Percentiles rank a stretch among this genome's conserved stretches.
These are phyloP conservation scores for Mesochorus sp. DNA, from an alignment of 2,888 invertebrate species.

Conservation along the genomic window DNA sequence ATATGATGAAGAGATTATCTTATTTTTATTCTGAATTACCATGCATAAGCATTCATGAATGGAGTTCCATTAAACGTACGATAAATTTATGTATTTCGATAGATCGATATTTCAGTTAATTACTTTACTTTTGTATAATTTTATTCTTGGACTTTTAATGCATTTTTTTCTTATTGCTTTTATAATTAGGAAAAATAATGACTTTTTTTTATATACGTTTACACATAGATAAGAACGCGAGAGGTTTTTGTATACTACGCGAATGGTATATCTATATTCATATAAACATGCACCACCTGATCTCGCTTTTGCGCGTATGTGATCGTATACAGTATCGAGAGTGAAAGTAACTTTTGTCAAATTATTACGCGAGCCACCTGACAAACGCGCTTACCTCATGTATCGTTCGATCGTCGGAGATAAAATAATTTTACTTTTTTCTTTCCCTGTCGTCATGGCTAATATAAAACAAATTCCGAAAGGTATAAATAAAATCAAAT, in stretches of 20 bases:
- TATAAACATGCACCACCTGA: neutral
- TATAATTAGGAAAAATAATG: too few species aligned
- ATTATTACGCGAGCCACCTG: slow-evolving; percentile 54
- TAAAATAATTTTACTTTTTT: slow-evolving; percentile 14
- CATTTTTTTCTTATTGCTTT: too few species aligned
- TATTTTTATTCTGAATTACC: too few species aligned
- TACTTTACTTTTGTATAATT: too few species aligned
- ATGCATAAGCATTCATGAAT: too few species aligned
- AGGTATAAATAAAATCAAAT: neutral
- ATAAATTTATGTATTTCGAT: too few species aligned
- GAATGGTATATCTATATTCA: slow-evolving; percentile 4
- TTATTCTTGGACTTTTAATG: too few species aligned
- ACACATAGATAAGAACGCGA: neutral
- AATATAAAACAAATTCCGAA: neutral
- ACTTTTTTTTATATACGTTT: neutral
- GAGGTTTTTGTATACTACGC: neutral
- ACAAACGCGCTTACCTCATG: slow-evolving; percentile 52
- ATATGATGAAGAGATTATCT: too few species aligned
- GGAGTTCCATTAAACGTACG: too few species aligned
- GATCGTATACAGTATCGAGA: slow-evolving; percentile 38
- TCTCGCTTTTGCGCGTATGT: slow-evolving; percentile 27
- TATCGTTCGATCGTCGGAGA: slow-evolving; percentile 36
- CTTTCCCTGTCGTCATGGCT: slow-evolving; percentile 3
- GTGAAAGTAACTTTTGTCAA: slow-evolving; percentile 60
- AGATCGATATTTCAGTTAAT: too few species aligned